A percentile compares a stretch with the other conserved stretches of the same genome.
These are phyloP conservation scores for Percopsis transmontana DNA, from an alignment of 2,113 vertebrate genomes.

Conservation along the genomic window DNA sequence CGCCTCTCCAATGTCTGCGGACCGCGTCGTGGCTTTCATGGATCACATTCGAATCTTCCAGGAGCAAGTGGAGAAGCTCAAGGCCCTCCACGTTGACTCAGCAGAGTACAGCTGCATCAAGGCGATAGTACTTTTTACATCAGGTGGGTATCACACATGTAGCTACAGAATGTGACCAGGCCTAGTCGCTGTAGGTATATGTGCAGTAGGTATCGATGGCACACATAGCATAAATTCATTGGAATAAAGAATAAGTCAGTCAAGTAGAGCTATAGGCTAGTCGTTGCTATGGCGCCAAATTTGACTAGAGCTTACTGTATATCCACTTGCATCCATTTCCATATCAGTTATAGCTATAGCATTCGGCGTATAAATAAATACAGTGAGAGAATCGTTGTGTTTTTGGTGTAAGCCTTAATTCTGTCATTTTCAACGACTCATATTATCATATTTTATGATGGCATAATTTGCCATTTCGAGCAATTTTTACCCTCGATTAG, in stretches of 20 bases:
- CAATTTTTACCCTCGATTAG: conserved; percentile 10
- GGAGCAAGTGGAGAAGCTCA: conserved; percentile 99
- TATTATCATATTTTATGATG: background rate
- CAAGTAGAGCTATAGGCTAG: conserved; percentile 34
- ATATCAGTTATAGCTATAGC: conserved; percentile 60
- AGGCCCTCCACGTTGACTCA: conserved; percentile 96
- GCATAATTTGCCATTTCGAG: conserved; percentile 6
- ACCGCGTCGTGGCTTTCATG: conserved; percentile 99
- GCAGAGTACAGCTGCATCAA: conserved; percentile 99
- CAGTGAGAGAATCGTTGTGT: conserved; percentile 44
- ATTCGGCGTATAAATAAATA: conserved; percentile 61
- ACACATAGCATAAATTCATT: conserved; percentile 19
- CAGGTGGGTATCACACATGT: conserved; percentile 85
- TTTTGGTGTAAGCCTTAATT: conserved; percentile 20
- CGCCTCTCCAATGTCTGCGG: conserved; percentile 97
- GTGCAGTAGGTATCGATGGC: conserved; percentile 18
- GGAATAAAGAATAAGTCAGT: conserved; percentile 47
- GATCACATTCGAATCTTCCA: conserved; percentile 99
- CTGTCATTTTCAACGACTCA: conserved; percentile 3
- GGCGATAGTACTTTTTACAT: conserved; percentile 98
- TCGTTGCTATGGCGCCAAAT: conserved; percentile 52
- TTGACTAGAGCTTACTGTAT: conserved; percentile 63
- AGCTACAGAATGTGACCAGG: conserved; percentile 22
- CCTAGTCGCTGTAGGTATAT: conserved; percentile 24
- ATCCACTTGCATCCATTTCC: conserved; percentile 65